Base-by-base conservation (phyloP, 53 echinoderm and acorn worm genomes). In the Antedon mediterranea region DNA sequence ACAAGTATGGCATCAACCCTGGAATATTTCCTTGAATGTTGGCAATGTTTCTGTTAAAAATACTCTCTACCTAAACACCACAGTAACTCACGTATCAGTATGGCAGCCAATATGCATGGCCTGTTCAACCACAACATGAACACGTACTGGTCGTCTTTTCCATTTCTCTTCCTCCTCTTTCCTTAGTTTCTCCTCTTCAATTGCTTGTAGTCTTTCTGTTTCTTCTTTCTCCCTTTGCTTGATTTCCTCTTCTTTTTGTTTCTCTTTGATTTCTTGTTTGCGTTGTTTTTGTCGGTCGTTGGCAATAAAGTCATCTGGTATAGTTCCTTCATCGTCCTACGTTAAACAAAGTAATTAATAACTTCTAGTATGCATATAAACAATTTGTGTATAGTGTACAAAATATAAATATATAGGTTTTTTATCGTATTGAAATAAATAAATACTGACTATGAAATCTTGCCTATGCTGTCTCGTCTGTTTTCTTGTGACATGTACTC, bases 1-100 rank as follows among this genome's bases (percentile, higher is more conserved):
- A n/a, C n/a, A n/a, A n/a, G n/a, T n/a, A n/a, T n/a, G n/a, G n/a
- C n/a, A n/a, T n/a, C n/a, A n/a, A n/a, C 37, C 37, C 4, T 6
- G 37, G 37, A 4, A 37, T 30, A 30, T 85, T 78, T 27, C 79
- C 42, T 30, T 73, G 43, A 2, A 94, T 79, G 79, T 86, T 86
- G 43, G 94, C 94, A 74, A 83, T 86, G 42, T 94, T n/a, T n/a
- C n/a, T n/a, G n/a, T n/a, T 91, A 33, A 94, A 83, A 15, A 85
- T 73, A 34, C 91, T 83, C 28, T 85, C 81, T 89, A 94, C 87
- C 30, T 37, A 13, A 3, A 23, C 57, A 8, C 7, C 57, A 3
- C 57, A 3, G 20, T 57, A 7, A 15, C 43, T 43, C 83, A 90
- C 90, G 87, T 83, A 34, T 76, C 74, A 74, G 72, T 42, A 80